Base-by-base conservation (phyloP, 2,113 vertebrate species). In the Loxodonta africana region DNA sequence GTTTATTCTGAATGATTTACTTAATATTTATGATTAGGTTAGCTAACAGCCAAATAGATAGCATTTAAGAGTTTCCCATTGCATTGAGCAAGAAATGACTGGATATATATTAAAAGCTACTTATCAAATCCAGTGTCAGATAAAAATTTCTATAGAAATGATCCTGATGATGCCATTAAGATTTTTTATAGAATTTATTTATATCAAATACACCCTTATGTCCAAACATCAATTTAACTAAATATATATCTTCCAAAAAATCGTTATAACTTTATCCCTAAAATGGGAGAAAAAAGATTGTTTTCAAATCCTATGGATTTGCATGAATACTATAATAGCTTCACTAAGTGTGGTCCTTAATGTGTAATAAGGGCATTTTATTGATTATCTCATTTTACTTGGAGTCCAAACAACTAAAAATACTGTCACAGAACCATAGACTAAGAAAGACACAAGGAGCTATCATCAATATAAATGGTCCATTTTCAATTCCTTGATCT, bases 1-100 rank as follows among this genome's bases (percentile, higher is more conserved):
- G 91, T 76, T 76, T 95, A 84, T 88, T 94, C 74, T 90, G 41
- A 86, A 37, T 69, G 17, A 48, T 88, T 95, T 77, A 81, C 95
- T 94, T 94, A 23, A 80, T 63, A 60, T 51, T 94, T 78, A 92
- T 94, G 82, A 83, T 25, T 84, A 95, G 23, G 83, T 87, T 78
- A 96, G 33, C 41, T 76, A 7, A 78, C 86, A 94, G 12, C 44
- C 20, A 96, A 93, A 44, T 90, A 84, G 77, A 77, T 0, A 77
- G n/a, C 95, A 92, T 62, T 90, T 92, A 88, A 69, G 69, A 81
- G 57, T 91, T 28, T 95, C n/a, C 73, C 9, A 87, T 7, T 95
- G 48, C n/a, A 57, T 81, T 88, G 23, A 53, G 12, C 9, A 90
- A 87, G 11, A 88, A 92, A 95, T 88, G 30, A 87, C 8, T 93